Evolutionary conservation across 2,888 invertebrate genomes (phyloP), one percentile per base, ranked within the genome.

Genomic region (Gisinianus flammeolus): DNA sequence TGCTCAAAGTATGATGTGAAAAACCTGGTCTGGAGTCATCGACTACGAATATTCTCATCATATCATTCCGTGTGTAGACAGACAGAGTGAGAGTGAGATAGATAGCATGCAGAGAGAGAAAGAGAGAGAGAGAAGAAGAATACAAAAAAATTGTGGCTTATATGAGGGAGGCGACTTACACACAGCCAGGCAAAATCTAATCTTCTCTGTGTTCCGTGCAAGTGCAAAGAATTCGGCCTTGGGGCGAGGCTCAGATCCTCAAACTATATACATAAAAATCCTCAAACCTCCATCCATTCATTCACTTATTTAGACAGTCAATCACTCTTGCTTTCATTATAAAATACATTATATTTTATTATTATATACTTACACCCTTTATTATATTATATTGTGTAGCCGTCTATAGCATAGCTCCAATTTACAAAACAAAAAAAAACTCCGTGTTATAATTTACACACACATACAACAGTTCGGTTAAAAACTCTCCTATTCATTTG

Each of bases 221-320:
- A 44, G 44, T 74, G 74, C 66, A 64, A 74, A 74, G 79, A 79
- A 79, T 79, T 79, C 76, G 76, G 76, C 79, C 79, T 79, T 79
- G 79, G 79, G 79, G 79, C 79, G 79, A 79, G 79, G 79, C 79
- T 73, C 74, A 52, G 71, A 71, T 70, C 62, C 75, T 52, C 35
- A 56, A 78, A 30, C 72, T 33, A 44, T 19, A 44, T 6, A 44
- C 44, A 44, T 6, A 44, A 44, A 44, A 67, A 16, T 58, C n/a
- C 35, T 58, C 69, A 19, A 74, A 30, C 33, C 68, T 56, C 68
- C 33, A 62, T 44, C 33, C 56, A 44, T 58, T 68, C 77, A 72
- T 44, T 68, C 76, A 56, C 30, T 56, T 68, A 33, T 31, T 67
- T 26, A 10, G 24, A n/a, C 76, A 78, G 24, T 58, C 77, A 64